These are phyloP conservation scores for Margaritifera margaritifera DNA, from an alignment of 2,888 invertebrate species.

Conservation along the genomic window DNA sequence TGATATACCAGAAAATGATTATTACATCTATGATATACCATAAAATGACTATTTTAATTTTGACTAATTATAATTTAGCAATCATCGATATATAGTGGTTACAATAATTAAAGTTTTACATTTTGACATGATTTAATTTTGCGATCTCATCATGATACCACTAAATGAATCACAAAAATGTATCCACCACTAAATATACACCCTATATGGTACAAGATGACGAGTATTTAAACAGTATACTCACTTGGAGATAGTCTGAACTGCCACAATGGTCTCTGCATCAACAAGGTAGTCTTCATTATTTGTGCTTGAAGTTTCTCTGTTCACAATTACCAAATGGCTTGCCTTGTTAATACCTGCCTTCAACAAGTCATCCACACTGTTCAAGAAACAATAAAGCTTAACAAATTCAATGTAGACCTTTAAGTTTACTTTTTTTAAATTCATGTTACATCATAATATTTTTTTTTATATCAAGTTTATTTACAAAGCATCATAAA, in stretches of 20 bases:
- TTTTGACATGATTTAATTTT: too few relatives aligned
- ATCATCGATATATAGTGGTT: too few relatives aligned
- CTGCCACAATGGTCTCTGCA: conserved; percentile 99
- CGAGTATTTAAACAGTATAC: conserved; percentile 88
- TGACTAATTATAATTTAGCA: too few relatives aligned
- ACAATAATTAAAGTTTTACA: too few relatives aligned
- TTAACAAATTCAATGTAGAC: not conserved
- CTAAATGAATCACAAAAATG: conserved; percentile 84
- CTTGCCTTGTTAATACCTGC: conserved; percentile 97
- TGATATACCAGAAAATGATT: too few relatives aligned
- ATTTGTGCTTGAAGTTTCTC: conserved; percentile 89
- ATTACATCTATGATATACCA: too few relatives aligned
- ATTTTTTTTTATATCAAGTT: not conserved
- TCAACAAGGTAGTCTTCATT: conserved; percentile 97
- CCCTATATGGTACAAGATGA: conserved; percentile 95
- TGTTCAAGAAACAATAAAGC: conserved; percentile 67
- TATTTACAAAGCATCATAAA: not conserved
- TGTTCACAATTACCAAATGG: conserved; percentile 95
- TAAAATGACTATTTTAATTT: too few relatives aligned
- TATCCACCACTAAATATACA: conserved; percentile 90
- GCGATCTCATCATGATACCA: not conserved
- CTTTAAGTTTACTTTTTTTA: too few relatives aligned
- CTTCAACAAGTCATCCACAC: conserved; percentile 92
- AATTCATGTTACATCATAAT: not conserved
- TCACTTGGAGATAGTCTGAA: conserved; percentile 99